Evolutionary conservation across 2,888 invertebrate genomes (phyloP).

Genomic region (Acanthococcus lagerstroemiae): DNA sequence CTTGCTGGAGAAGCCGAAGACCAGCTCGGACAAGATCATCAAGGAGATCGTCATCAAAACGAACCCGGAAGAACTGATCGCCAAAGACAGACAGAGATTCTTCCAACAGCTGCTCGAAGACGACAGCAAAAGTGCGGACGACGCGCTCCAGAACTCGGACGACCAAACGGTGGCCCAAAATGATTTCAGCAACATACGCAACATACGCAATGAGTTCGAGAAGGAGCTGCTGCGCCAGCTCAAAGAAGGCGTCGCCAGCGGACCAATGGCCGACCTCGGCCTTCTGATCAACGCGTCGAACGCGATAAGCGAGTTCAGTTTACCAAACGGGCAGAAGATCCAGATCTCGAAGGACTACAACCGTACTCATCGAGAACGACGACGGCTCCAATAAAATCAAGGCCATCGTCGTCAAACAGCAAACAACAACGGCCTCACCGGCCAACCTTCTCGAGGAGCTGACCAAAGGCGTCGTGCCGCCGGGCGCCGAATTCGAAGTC

Average conservation of each 20-base stretch:
- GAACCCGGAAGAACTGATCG: conserved; percentile 22
- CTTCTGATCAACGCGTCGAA: conserved; percentile 36
- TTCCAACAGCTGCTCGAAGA: conserved; percentile 12
- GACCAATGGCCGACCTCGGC: conserved; percentile 24
- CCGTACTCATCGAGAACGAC: conserved; percentile 11
- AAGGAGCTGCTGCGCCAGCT: conserved; percentile 6
- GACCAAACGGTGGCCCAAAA: conserved; percentile 28
- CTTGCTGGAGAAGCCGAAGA: neutral
- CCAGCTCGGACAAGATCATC: conserved; percentile 12
- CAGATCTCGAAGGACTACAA: conserved; percentile 32
- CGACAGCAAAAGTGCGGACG: neutral
- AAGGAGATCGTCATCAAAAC: conserved; percentile 28
- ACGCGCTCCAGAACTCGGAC: neutral
- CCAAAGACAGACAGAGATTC: conserved; percentile 20
- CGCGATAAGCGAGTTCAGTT: conserved; percentile 34
- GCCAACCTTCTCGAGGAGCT: conserved; percentile 61
- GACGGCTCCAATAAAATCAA: conserved; percentile 35
- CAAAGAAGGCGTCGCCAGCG: neutral
- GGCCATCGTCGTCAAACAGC: conserved; percentile 36
- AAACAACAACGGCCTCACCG: conserved; percentile 43
- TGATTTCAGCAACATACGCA: conserved; percentile 10
- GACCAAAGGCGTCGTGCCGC: conserved; percentile 67
- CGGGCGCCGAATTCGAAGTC: conserved; percentile 68
- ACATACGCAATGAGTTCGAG: neutral
- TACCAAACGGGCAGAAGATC: conserved; percentile 40